Evolutionary conservation across 2,113 vertebrate genomes (phyloP), one percentile per base, ranked within the genome.

Genomic region (Myocastor coypus): DNA sequence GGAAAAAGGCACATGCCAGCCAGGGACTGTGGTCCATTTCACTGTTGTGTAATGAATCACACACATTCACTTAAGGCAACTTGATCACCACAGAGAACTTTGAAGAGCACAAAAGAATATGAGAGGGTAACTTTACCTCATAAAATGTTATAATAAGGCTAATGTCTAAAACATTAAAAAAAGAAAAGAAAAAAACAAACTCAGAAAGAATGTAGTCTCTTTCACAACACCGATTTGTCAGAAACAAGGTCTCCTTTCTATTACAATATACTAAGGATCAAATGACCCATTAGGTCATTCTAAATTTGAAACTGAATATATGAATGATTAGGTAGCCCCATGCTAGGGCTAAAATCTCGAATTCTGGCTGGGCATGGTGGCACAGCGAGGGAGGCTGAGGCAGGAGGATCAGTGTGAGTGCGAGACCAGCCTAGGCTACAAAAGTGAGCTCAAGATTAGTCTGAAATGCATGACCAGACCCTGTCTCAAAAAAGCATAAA

Each of bases 271-370:
- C 17, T 12, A 52, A 46, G 37, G 13, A 61, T 46, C 24, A 75
- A 75, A 52, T 81, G 63, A 87, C n/a, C 37, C 85, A 57, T 28
- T 71, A 77, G 37, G 26, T 75, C 40, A 86, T 57, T 87, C 84
- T 73, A 89, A 93, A 85, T 82, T 71, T 89, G 37, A 57, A 52
- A 89, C 71, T 88, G 42, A 52, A 22, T 77, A 66, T 66, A 12
- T 32, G 81, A n/a, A 63, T 83, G 46, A 75, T 81, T 66, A 89
- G 7, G 20, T 40, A 68, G 7, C 37, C 46, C 37, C 59, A 9
- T 30, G 37, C 14, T 17, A 89, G 40, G 17, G 73, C 83, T 87
- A 40, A 89, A 91, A 92, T 81, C 73, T 95, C 68, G 89, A n/a
- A n/a, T n/a, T n/a, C n/a, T n/a, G n/a, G n/a, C n/a, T n/a, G n/a